Evolutionary conservation across 2,113 vertebrate species (phyloP).

Genomic region (Puffinus mauretanicus): DNA sequence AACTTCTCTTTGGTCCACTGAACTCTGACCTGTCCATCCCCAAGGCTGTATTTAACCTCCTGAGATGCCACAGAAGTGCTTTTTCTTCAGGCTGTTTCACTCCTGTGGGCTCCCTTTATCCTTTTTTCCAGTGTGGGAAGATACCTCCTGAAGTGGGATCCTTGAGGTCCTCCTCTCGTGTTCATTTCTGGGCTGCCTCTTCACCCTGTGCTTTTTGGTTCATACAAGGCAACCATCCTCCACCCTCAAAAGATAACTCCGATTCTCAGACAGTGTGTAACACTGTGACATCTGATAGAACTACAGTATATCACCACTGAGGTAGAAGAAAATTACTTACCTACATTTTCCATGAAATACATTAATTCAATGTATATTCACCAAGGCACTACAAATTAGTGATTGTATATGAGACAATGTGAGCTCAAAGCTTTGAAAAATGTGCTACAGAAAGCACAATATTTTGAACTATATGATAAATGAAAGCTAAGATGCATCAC

Average conservation of each 20-base stretch:
- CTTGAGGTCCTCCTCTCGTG: neutral
- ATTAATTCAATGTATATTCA: neutral
- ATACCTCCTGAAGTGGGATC: neutral
- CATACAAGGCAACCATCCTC: neutral
- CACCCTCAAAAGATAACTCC: neutral
- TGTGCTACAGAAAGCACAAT: neutral
- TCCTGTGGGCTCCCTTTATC: neutral
- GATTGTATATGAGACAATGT: neutral
- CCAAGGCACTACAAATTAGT: neutral
- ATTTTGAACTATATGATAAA: neutral
- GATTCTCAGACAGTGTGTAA: neutral
- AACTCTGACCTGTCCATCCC: neutral
- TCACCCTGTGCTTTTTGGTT: neutral
- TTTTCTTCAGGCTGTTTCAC: neutral
- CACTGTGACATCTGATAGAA: neutral
- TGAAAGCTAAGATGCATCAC: neutral
- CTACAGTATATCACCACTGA: neutral
- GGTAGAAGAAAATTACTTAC: neutral
- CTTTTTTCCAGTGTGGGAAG: neutral
- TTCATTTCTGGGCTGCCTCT: neutral
- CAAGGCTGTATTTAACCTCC: neutral
- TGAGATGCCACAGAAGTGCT: neutral
- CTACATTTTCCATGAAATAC: neutral
- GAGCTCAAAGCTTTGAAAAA: neutral
- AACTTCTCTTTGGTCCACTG: neutral